Evolutionary conservation across 2,888 invertebrate genomes (phyloP), one percentile per base, ranked within the genome.

Genomic region (Xestia rhomboidea): DNA sequence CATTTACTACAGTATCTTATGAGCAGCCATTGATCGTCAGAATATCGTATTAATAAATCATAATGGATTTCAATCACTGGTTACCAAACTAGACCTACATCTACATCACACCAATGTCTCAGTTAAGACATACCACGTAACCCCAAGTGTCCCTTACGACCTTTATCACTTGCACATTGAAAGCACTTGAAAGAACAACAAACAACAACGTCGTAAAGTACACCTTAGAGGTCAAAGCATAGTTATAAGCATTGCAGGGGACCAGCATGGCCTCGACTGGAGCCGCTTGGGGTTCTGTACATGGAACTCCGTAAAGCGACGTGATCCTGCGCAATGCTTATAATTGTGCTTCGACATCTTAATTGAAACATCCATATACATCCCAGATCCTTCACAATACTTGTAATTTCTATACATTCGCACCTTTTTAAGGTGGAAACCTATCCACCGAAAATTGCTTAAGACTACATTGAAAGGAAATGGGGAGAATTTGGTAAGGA

Each of bases 401-500:
- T 79, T 62, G 18, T 24, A 62, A 79, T 69, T 83, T 76, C 51
- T 83, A 68, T 74, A 79, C 51, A 74, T 51, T 84, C 54, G 54
- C 84, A 73, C 79, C 73, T 64, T 72, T 69, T 66, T 60, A 68
- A 21, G 57, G 73, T 46, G 71, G 38, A 64, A 41, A 54, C 13
- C 21, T 41, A 34, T 67, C 68, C 79, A 83, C 80, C 72, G 38
- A 75, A 60, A 82, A 70, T 76, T 68, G 70, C 76, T 79, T 85
- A 73, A 67, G 83, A 73, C 75, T 71, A 84, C 63, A 49, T 54
- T 76, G 49, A 79, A 82, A 88, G 76, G 77, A 82, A 85, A 80
- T 76, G 86, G 81, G 81, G 81, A 88, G 79, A 82, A 80, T 81
- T 79, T 81, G 79, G 73, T 70, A 76, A 71, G 66, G 73, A 74